Conservation (phyloP, 2,113 vertebrate species). For the Myotis davidii region DNA sequence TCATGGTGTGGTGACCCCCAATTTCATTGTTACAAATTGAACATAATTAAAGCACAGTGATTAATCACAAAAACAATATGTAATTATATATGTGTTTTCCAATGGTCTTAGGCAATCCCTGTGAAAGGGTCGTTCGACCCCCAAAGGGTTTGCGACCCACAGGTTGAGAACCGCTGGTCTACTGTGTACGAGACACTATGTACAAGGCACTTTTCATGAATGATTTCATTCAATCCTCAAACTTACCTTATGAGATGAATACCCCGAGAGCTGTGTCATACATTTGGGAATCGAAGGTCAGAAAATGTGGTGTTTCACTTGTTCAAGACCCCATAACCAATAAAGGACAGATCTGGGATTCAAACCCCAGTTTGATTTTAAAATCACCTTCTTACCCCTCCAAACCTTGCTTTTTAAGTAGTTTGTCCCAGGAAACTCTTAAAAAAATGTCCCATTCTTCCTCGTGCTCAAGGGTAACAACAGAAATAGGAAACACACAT, state of each 20-base stretch:
- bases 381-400: background rate
- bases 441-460: background rate
- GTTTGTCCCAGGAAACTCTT: background rate
- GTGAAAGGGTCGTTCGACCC: too few species aligned
- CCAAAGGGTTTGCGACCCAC: too few species aligned
- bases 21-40: too few species aligned
- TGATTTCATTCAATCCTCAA: background rate
- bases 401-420: background rate
- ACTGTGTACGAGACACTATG: too few species aligned
- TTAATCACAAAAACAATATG: too few species aligned
- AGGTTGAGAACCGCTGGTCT: background rate
- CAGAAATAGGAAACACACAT: background rate
- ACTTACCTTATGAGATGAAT: background rate
- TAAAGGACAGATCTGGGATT: background rate
- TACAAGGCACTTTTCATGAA: background rate
- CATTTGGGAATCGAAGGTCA: background rate
- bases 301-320: background rate
- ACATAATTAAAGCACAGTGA: too few species aligned
- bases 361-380: background rate
- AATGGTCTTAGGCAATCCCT: too few species aligned
- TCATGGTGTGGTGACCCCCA: too few species aligned
- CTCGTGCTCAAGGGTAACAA: constrained; percentile 4
- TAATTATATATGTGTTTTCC: too few species aligned
- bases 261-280: background rate
- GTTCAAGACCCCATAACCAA: background rate